These are phyloP conservation scores for Hydrocynus forskahlii DNA, from an alignment of 2,797 vertebrate species.

Conservation along the genomic window DNA sequence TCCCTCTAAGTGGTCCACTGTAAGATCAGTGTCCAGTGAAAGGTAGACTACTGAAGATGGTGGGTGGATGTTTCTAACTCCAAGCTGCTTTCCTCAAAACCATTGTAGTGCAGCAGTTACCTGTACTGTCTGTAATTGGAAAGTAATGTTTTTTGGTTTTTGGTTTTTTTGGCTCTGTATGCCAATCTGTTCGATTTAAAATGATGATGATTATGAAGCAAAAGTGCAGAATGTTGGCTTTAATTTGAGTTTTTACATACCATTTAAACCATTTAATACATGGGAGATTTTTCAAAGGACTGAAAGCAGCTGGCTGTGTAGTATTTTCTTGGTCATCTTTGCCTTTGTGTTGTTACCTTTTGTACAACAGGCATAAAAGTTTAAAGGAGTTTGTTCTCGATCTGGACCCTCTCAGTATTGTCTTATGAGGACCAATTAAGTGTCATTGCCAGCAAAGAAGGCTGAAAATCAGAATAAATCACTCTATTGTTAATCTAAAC, in stretches of 20 bases:
- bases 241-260: too few relatives aligned
- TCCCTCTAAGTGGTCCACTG: neutral
- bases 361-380: neutral
- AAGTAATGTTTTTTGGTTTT: neutral
- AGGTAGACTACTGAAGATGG: neutral
- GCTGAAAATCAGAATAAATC: neutral
- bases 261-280: too few relatives aligned
- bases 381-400: neutral
- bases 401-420: neutral
- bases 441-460: neutral
- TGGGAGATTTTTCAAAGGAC: too few relatives aligned
- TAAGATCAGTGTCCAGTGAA: neutral
- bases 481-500: neutral
- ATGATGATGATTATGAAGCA: neutral
- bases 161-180: neutral
- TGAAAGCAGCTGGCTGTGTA: neutral
- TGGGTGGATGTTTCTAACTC: neutral
- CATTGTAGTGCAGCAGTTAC: neutral
- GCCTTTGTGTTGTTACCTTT: neutral
- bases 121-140: too few relatives aligned
- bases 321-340: neutral
- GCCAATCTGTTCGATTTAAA: neutral
- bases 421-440: too few relatives aligned
- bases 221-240: neutral
- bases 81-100: neutral